Evolutionary conservation across 2,888 invertebrate genomes (phyloP), one percentile per base, ranked within the genome.

Genomic region (Caenorhabditis zanzibari): DNA sequence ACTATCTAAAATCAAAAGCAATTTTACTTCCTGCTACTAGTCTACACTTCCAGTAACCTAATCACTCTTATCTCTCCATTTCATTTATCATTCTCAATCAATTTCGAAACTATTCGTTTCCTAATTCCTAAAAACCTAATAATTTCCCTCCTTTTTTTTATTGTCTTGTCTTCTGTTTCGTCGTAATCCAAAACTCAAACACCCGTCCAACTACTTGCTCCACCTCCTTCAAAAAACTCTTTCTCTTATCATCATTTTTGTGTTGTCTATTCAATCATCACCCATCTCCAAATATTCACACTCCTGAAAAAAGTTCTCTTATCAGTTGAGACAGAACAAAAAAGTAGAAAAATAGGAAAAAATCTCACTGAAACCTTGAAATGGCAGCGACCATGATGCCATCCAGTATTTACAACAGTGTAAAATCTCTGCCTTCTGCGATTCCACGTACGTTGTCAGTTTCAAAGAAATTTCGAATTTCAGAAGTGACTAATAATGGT

Each of bases 151-250:
- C n/a, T 63, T 44, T 61, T n/a, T n/a, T 63, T 44, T 63, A 74
- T 72, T 52, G 74, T 64, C 66, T 66, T 75, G 75, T 66, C 75
- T 75, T 75, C 75, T 75, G 66, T 75, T 75, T 77, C 69, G 69
- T 59, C 44, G 77, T 77, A 77, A 77, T 77, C 77, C 77, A 52
- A 49, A 77, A 77, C 77, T 77, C 77, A 77, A 77, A 77, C 77
- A 76, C 64, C 26, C 41, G 66, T 49, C 58, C 63, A 41, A 56
- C 56, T 54, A n/a, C 41, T 22, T 16, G 32, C 24, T n/a, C 12
- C 41, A 38, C 24, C 28, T 61, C 35, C 38, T 35, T 41, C 28
- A 47, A 47, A 47, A 47, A 47, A 47, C 49, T 28, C 14, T n/a
- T n/a, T n/a, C n/a, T 19, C 49, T 76, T 64, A 47, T 58, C 64